Conservation (phyloP, 2,113 vertebrate species). For the Ellobius talpinus region DNA sequence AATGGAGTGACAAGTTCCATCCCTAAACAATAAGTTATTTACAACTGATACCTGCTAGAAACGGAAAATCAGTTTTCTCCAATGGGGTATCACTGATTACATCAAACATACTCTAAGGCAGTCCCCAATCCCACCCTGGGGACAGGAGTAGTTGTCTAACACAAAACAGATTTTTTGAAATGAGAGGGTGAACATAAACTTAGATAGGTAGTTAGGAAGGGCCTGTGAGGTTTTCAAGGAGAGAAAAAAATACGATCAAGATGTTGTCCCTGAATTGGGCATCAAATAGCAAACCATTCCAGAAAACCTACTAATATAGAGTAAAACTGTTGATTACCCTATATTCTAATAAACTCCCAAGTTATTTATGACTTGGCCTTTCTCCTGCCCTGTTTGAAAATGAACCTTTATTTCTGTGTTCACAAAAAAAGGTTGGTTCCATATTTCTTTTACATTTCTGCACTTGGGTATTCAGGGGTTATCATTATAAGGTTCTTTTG, state of each 20-base stretch:
- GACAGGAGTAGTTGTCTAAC: neutral
- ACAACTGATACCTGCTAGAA: neutral
- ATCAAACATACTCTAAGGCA: neutral
- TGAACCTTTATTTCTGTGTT: constrained; percentile 19
- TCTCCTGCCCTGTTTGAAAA: constrained; percentile 22
- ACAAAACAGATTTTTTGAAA: neutral
- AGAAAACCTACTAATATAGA: constrained; percentile 30
- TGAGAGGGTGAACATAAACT: neutral
- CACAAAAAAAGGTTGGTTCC: neutral
- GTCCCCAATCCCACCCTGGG: neutral
- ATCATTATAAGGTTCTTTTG: neutral
- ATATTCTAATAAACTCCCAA: constrained; percentile 14
- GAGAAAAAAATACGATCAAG: neutral
- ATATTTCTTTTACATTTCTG: neutral
- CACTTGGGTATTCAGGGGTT: neutral
- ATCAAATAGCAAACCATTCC: constrained; percentile 1
- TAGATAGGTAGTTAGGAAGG: neutral
- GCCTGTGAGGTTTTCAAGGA: too few species aligned
- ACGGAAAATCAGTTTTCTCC: neutral
- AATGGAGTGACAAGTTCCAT: neutral
- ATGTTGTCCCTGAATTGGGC: neutral
- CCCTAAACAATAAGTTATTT: neutral
- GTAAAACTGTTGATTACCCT: neutral
- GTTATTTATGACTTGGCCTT: constrained; percentile 5
- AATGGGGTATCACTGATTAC: neutral